Base-by-base conservation (phyloP, 2,797 vertebrate genomes). In the Melanogrammus aeglefinus region DNA sequence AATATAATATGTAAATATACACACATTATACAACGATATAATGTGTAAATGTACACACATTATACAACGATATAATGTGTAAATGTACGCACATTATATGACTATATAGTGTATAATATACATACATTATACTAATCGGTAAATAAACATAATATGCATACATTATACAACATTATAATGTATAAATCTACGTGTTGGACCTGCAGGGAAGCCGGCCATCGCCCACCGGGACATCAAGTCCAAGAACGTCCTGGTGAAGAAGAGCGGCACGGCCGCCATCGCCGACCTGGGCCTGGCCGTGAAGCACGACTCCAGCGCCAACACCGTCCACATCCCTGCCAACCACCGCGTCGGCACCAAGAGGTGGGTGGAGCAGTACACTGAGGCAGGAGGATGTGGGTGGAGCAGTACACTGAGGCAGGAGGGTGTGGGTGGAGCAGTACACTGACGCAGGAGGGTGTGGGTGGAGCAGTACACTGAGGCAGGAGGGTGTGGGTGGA, bases 171-270 rank as follows among this genome's bases (percentile, higher is more conserved):
- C 24, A 10, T 27, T 27, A 63, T 63, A 24, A 63, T 24, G n/a
- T 63, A 24, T 63, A 85, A 31, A 21, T n/a, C 63, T 79, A 75
- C 16, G 21, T 6, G 44, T 57, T 18, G 84, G 78, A 33, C 6
- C 86, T 75, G 0, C 86, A 99, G 98, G 98, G 79, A 99, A 99
- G 88, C 98, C 98, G 2, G 97, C 97, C 0, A 99, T 99, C 4
- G 96, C 98, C 13, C 98, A 99, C 92, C 94, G 98, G 85, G 98
- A 99, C 36, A 92, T 99, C 76, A 99, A 99, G 81, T 99, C 98
- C 41, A 99, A 99, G 90, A 99, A 99, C 81, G 95, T 99, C 86
- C 91, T 99, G 81, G 97, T 99, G 89, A 99, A 97, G 93, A 97
- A 93, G 91, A 98, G 97, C 2, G 96, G 97, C 77, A 96, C 92